Base-by-base conservation (phyloP, 2,113 vertebrate species). In the Bubo scandiacus region DNA sequence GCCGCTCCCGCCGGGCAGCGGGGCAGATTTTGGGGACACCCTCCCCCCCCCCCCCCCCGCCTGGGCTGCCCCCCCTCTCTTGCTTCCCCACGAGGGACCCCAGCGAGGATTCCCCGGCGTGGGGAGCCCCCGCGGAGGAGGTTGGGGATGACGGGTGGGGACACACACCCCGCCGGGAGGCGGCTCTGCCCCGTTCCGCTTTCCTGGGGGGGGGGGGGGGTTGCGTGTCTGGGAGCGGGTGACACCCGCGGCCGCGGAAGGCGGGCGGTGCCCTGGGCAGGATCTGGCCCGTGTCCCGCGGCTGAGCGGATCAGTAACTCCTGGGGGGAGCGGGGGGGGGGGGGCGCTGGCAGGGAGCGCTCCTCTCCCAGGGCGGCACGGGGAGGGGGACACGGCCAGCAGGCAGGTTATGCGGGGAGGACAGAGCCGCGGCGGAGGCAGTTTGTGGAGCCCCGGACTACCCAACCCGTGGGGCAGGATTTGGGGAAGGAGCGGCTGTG, bases 361-460 rank as follows among this genome's bases (percentile, higher is more conserved):
- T 15, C 13, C 52, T 22, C 26, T 34, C 3, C 32, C 52, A 26
- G 52, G 43, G 67, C 0, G 23, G 45, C 27, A 1, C 5, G 38
- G 52, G 43, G 38, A 30, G 26, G 21, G 55, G 29, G 30, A 7
- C 27, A 32, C 4, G 10, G 16, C 11, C 70, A 21, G 25, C 47
- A 2, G 5, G 12, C 34, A 23, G 43, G 67, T 14, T 9, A 5
- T 30, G 5, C 1, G 34, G 52, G 27, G 13, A 20, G 66, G 51
- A 38, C 57, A 6, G 32, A 20, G 3, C 12, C 13, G 16, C 12
- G 2, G 20, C 4, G 3, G 45, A 0, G n/a, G 25, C 26, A 2
- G 10, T 22, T 16, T 17, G 30, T 32, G 80, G 11, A 29, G 19
- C 30, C 47, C 43, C 6, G 6, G 34, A 2, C 40, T 6, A 12